Base-by-base conservation (phyloP, 2,797 vertebrate species). In the Acanthurus leucopareius region DNA sequence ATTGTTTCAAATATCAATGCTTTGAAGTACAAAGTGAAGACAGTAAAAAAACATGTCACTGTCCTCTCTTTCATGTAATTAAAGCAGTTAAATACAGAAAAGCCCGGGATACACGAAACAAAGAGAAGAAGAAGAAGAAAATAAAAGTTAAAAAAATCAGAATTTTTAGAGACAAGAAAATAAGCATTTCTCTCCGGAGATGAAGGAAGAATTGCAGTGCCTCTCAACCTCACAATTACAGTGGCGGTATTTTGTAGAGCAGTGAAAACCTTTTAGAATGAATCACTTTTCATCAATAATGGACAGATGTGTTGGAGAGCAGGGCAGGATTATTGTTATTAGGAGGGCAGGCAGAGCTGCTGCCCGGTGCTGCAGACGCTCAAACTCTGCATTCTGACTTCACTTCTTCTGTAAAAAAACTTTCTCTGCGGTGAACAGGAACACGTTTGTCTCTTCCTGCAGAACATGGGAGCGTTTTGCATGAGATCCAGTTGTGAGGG, bases 261-360 rank as follows among this genome's bases (percentile, higher is more conserved):
- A 7, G 63, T 47, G 57, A 73, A 84, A 82, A 42, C 47, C n/a
- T 82, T 51, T 25, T 14, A 5, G 28, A 69, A 77, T 53, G 19
- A 42, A 38, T 53, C 48, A 51, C 58, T 75, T 66, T 65, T 60
- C 57, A 64, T 77, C 54, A 83, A 73, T 77, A 71, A 70, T 47
- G 53, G 63, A 48, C 44, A n/a, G 19, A 44, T 45, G 3, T n/a
- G 58, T 68, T 78, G 49, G 38, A 59, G 74, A 59, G 48, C 10
- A 28, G 35, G 16, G 60, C n/a, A 61, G 22, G 35, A 80, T 69
- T 60, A 53, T 61, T 69, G 61, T 75, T 77, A 75, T 79, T 66
- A 79, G 45, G 53, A 57, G 44, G 40, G 47, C 63, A 38, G 40
- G 52, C 59, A 63, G 69, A 28, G 4, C 16, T 9, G 52, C 48